These are phyloP conservation scores for Pachyramphus minor DNA, from an alignment of 2,113 vertebrate species.

Conservation along the genomic window DNA sequence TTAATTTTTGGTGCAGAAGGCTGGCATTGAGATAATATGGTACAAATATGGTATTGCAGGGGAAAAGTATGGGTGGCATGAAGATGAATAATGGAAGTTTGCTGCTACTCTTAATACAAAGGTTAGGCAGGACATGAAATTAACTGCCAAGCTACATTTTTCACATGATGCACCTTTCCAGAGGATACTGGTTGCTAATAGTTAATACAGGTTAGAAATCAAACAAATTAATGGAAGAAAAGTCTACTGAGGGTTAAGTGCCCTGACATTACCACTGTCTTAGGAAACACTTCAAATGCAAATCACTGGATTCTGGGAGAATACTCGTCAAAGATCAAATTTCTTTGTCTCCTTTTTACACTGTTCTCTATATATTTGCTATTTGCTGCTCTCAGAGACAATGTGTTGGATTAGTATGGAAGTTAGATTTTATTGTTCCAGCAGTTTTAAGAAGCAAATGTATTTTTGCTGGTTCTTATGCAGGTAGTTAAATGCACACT, in stretches of 20 bases:
- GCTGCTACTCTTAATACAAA: neutral
- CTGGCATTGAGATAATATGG: neutral
- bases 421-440: neutral
- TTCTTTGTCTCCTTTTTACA: neutral
- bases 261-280: neutral
- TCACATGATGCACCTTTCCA: neutral
- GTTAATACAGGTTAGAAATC: neutral
- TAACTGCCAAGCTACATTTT: neutral
- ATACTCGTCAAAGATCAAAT: neutral
- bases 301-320: neutral
- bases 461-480: neutral
- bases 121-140: neutral
- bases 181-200: neutral
- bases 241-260: neutral
- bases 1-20: neutral
- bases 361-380: neutral
- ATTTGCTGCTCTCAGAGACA: neutral
- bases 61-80: neutral
- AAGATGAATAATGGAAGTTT: neutral
- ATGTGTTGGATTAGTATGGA: neutral
- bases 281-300: neutral
- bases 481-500: neutral
- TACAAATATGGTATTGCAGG: neutral
- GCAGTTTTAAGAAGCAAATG: neutral
- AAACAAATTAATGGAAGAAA: neutral